Evolutionary conservation across 2,113 vertebrate species (phyloP).

Genomic region (Channa maculata): DNA sequence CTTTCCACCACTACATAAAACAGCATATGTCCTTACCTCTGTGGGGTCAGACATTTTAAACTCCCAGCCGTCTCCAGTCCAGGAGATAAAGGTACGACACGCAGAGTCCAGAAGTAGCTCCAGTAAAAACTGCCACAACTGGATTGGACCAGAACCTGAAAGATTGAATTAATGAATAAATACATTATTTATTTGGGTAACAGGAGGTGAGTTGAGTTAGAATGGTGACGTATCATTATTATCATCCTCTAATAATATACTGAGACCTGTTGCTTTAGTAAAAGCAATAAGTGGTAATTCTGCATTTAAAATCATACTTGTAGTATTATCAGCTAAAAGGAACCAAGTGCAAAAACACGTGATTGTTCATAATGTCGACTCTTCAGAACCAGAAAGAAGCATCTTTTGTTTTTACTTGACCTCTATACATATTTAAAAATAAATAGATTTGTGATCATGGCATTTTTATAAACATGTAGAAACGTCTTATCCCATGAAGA

Average conservation of each 20-base stretch:
- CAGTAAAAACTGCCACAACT: conserved; percentile 88
- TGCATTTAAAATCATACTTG: too few relatives aligned
- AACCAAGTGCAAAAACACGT: too few relatives aligned
- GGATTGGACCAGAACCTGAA: conserved; percentile 85
- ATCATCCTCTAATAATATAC: too few relatives aligned
- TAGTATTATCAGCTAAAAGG: too few relatives aligned
- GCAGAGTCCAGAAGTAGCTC: conserved; percentile 86
- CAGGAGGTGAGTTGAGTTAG: not conserved
- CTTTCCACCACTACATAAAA: not conserved
- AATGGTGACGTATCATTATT: not conserved
- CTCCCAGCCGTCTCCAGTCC: conserved; percentile 89
- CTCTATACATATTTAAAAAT: too few relatives aligned
- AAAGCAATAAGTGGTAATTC: too few relatives aligned
- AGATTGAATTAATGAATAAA: not conserved
- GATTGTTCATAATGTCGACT: too few relatives aligned
- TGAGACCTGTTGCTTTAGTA: too few relatives aligned
- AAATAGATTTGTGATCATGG: too few relatives aligned
- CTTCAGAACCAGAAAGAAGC: too few relatives aligned
- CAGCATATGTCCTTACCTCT: conserved; percentile 76
- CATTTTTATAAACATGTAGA: too few relatives aligned
- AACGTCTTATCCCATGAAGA: not conserved
- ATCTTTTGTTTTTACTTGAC: too few relatives aligned
- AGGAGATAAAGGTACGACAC: conserved; percentile 84
- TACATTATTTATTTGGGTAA: not conserved
- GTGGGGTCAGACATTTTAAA: conserved; percentile 89